Evolutionary conservation across 2,888 invertebrate species (phyloP).

Genomic region (Temnothorax unifasciatus): DNA sequence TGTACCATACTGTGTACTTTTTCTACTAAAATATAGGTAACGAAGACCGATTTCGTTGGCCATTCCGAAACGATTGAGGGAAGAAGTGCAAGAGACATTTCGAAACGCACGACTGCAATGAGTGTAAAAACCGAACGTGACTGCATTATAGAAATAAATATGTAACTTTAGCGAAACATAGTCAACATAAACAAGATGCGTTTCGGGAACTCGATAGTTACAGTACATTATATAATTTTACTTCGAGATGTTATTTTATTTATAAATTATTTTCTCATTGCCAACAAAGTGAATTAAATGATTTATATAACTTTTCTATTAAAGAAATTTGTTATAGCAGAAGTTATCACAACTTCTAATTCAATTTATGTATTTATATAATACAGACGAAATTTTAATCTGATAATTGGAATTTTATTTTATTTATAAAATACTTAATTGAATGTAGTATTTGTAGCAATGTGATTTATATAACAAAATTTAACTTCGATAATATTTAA

Average conservation of each 20-base stretch:
- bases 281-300: background rate
- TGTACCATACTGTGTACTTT: constrained; percentile 55
- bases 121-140: constrained; percentile 56
- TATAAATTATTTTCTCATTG: background rate
- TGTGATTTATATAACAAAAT: background rate
- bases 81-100: constrained; percentile 64
- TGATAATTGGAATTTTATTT: background rate
- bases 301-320: background rate
- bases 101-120: constrained; percentile 69
- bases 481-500: background rate
- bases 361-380: background rate
- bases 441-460: background rate
- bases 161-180: constrained; percentile 30
- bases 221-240: constrained; percentile 25
- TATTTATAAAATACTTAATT: constrained; percentile 9
- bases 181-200: constrained; percentile 25
- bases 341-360: background rate
- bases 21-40: constrained; percentile 42
- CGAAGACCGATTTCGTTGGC: constrained; percentile 50
- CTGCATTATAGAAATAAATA: constrained; percentile 45
- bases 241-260: background rate
- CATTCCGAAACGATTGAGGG: constrained; percentile 50
- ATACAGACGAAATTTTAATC: background rate
- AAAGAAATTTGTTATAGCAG: background rate
- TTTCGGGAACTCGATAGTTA: constrained; percentile 30